These are phyloP conservation scores for Pipistrellus nathusii DNA, from an alignment of 2,797 vertebrate genomes.

Conservation along the genomic window DNA sequence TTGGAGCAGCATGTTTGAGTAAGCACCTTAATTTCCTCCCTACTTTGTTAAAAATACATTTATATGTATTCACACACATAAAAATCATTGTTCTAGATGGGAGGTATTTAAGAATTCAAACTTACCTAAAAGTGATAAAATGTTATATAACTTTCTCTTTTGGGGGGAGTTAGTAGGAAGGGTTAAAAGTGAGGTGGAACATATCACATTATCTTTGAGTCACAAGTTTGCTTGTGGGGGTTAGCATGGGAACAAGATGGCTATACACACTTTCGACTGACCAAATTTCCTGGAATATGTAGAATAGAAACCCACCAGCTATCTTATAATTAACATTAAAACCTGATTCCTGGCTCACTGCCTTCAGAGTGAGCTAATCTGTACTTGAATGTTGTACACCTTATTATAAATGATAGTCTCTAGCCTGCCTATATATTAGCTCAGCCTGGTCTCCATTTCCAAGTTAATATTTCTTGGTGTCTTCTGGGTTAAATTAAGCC, in stretches of 20 bases:
- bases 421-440: not conserved
- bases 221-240: not conserved
- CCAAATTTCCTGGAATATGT: conserved; percentile 6
- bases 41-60: not conserved
- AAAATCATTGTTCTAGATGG: not conserved
- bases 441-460: conserved; percentile 52
- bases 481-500: conserved; percentile 72
- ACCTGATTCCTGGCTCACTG: not conserved
- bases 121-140: not conserved
- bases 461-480: conserved; percentile 63
- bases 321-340: conserved; percentile 49
- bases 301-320: conserved; percentile 8
- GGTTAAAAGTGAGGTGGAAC: not conserved
- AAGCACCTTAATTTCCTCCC: not conserved
- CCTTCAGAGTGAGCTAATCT: conserved; percentile 51
- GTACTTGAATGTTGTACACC: not conserved
- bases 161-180: not conserved
- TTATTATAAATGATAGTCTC: conserved; percentile 23
- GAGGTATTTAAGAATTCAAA: not conserved
- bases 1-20: not conserved
- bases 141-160: not conserved
- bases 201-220: conserved; percentile 1
- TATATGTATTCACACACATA: not conserved
- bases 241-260: not conserved
- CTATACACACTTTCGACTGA: not conserved